These are phyloP conservation scores for Harlomillsia oculata DNA, from an alignment of 1,140 invertebrate species.

Conservation along the genomic window DNA sequence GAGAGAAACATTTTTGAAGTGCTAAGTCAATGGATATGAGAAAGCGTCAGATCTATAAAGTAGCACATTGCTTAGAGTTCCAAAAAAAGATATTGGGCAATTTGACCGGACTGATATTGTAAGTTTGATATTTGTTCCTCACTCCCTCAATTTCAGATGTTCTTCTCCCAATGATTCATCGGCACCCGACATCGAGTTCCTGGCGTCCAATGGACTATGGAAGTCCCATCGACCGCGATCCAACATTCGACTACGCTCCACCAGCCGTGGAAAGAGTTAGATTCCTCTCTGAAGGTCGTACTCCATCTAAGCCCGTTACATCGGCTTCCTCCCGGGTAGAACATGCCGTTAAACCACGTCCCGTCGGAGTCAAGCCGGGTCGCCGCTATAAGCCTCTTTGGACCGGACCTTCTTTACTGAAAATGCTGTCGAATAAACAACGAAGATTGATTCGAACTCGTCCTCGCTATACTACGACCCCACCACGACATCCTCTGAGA, in stretches of 20 bases:
- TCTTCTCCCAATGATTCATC: background rate
- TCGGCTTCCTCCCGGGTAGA: background rate
- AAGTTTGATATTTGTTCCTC: too few relatives aligned
- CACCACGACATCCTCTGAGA: background rate
- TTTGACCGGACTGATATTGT: too few relatives aligned
- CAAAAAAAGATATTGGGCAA: too few relatives aligned
- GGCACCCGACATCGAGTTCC: background rate
- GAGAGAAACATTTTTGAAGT: too few relatives aligned
- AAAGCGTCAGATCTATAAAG: too few relatives aligned
- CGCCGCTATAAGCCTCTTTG: too few relatives aligned
- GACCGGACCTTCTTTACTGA: slow-evolving; percentile 11
- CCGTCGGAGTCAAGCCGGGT: background rate
- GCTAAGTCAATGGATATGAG: too few relatives aligned
- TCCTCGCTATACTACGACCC: background rate
- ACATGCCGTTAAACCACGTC: background rate
- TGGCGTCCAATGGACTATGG: slow-evolving; percentile 29
- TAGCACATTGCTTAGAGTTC: too few relatives aligned
- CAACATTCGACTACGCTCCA: slow-evolving; percentile 32
- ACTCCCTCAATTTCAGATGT: slow-evolving; percentile 18
- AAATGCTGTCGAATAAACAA: slow-evolving; percentile 23
- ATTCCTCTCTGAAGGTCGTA: background rate
- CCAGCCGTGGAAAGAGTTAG: slow-evolving; percentile 12
- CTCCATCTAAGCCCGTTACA: background rate
- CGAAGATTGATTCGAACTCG: background rate
- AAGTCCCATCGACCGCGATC: slow-evolving; percentile 27